phyloP scores from a whole-genome alignment of 1,140 invertebrate genomes.

The Drosophila nasuta region DNA sequence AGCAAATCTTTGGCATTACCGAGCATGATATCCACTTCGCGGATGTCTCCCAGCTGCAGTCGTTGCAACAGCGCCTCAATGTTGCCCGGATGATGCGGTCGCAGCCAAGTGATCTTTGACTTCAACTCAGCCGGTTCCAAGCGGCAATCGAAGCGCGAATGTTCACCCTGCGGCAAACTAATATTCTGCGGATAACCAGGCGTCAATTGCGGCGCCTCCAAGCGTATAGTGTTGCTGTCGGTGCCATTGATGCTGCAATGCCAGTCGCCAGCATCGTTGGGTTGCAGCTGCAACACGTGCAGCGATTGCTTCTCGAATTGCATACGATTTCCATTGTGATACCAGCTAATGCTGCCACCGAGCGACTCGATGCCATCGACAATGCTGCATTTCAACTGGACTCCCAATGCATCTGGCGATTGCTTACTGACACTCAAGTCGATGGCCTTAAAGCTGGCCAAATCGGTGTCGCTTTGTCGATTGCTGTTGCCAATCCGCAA shows the following conservation, averaged over 20 bases:
- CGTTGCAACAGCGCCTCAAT: slow-evolving; percentile 39
- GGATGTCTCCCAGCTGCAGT: slow-evolving; percentile 12
- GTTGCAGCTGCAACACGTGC: slow-evolving; percentile 89
- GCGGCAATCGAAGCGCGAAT: slow-evolving; percentile 89
- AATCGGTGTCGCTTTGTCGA: slow-evolving; percentile 17
- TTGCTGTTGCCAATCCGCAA: slow-evolving; percentile 42
- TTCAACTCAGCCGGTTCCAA: slow-evolving; percentile 89
- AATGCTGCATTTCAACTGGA: slow-evolving; percentile 85
- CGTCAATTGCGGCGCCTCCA: slow-evolving; percentile 89
- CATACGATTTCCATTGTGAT: slow-evolving; percentile 86
- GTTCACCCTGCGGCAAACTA: slow-evolving; percentile 89
- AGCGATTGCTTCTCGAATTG: slow-evolving; percentile 88
- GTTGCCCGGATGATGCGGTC: slow-evolving; percentile 5
- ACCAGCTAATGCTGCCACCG: slow-evolving; percentile 91
- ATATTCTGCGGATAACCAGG: slow-evolving; percentile 91
- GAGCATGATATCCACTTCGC: slow-evolving; percentile 13
- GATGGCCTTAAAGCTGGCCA: slow-evolving; percentile 45
- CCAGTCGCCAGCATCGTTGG: slow-evolving; percentile 93
- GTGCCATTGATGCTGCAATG: slow-evolving; percentile 93
- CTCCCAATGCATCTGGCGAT: slow-evolving; percentile 15
- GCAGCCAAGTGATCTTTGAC: slow-evolving; percentile 90
- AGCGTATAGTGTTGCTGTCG: slow-evolving; percentile 86
- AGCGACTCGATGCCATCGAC: slow-evolving; percentile 86
- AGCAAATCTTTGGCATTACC: slow-evolving; percentile 86
- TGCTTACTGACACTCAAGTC: slow-evolving; percentile 34